Conservation (phyloP, 2,797 vertebrate genomes). For the Nyctalus aviator region DNA sequence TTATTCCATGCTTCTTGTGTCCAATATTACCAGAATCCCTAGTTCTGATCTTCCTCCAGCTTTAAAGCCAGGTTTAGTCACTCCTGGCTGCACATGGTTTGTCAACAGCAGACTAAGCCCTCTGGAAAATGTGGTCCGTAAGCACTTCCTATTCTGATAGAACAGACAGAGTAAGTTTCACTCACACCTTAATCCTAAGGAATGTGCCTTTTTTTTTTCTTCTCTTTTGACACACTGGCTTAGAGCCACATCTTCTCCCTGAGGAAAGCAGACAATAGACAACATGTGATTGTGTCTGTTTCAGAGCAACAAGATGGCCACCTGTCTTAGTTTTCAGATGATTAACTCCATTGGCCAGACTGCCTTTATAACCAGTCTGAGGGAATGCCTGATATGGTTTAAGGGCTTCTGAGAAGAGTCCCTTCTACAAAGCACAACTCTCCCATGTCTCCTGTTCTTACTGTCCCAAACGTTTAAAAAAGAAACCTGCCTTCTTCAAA, state of each 20-base stretch:
- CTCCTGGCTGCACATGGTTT: constrained; percentile 8
- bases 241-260: constrained; percentile 31
- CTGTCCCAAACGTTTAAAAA: not conserved
- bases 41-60: not conserved
- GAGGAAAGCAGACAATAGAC: constrained; percentile 18
- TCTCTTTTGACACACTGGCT: constrained; percentile 31
- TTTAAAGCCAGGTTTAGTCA: constrained; percentile 61
- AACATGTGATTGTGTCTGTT: constrained; percentile 4
- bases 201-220: constrained; percentile 56
- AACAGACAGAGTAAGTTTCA: constrained; percentile 50
- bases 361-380: not conserved
- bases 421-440: not conserved
- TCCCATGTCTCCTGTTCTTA: constrained; percentile 4
- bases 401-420: not conserved
- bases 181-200: constrained; percentile 58
- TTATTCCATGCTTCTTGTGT: constrained; percentile 46
- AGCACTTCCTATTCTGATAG: constrained; percentile 49
- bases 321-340: constrained; percentile 46
- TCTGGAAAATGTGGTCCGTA: constrained; percentile 45
- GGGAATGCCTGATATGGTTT: not conserved
- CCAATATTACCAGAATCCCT: constrained; percentile 31
- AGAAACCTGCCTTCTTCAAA: not conserved
- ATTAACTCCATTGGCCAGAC: constrained; percentile 32
- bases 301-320: constrained; percentile 31
- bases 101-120: constrained; percentile 34